Base-by-base conservation (phyloP, 2,113 vertebrate genomes). In the Bos indicus region DNA sequence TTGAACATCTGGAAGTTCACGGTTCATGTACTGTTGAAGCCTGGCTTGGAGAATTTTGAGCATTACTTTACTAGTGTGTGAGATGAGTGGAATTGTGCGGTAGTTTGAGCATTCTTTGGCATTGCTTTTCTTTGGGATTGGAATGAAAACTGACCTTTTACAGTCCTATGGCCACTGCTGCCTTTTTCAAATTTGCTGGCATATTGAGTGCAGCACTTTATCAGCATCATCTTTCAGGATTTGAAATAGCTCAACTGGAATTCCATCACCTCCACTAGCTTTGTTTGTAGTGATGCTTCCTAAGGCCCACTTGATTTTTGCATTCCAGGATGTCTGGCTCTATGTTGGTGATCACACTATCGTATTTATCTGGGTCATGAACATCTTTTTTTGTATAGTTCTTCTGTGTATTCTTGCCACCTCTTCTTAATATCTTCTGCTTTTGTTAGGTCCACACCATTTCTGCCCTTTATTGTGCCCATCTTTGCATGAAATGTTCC, bases 31-130 rank as follows among this genome's bases (percentile, higher is more conserved):
- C 15, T 67, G 62, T 19, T 67, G 62, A 67, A n/a, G 62, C 16
- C 62, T 67, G 62, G 14, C 62, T n/a, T 67, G 33, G 62, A 67
- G 33, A 67, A 67, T 67, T 67, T 67, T 67, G 62, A 67, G 30
- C 7, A 17, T 67, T n/a, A 67, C 33, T n/a, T n/a, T n/a, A 4
- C 62, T n/a, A 67, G 16, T 0, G 1, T 67, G 30, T 67, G 33
- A 67, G 15, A 67, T 67, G 7, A 67, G 33, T 67, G 16, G 3
- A 67, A n/a, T n/a, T 67, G 62, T 67, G 62, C 0, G 1, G 33
- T 67, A 67, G 62, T 67, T 67, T 67, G 62, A 67, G 62, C 62
- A n/a, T n/a, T 67, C 3, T n/a, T 67, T 67, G 62, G 16, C 16
- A n/a, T 67, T 59, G 60, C 14, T 1, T 62, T 62, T 62, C 60